Percentiles rank a stretch among this genome's conserved stretches.
Evolutionary conservation across 2,888 invertebrate genomes (phyloP).

Genomic region (Dryadula phaetusa): DNA sequence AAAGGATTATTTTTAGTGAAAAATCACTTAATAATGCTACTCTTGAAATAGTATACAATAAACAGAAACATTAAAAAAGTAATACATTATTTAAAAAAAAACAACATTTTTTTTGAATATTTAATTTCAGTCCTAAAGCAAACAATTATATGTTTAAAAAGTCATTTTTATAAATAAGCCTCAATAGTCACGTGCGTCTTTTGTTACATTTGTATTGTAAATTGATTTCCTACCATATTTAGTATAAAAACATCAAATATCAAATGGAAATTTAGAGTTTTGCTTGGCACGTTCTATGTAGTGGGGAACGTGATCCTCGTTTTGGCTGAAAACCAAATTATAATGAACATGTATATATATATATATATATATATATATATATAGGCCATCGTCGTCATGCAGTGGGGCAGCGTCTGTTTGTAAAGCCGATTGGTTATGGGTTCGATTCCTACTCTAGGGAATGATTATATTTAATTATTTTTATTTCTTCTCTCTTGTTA

Average conservation of each 20-base stretch:
- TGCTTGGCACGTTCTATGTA: constrained; percentile 1
- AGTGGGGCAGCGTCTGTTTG: no score
- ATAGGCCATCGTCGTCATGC: no score
- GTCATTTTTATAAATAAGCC: constrained; percentile 1
- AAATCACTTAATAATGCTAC: no score
- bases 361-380: neutral
- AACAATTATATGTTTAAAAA: neutral
- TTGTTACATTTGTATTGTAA: constrained; percentile 1
- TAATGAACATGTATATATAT: constrained; percentile 3
- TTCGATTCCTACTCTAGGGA: no score
- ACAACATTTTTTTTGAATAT: neutral
- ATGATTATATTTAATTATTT: no score
- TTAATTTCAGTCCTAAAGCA: neutral
- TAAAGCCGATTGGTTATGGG: no score
- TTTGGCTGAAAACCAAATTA: constrained; percentile 14
- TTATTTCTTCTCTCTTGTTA: no score
- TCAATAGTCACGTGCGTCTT: constrained; percentile 19
- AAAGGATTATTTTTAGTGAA: no score
- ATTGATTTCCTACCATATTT: constrained; percentile 12
- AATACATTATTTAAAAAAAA: no score
- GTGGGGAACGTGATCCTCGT: constrained; percentile 9
- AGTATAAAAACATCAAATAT: constrained; percentile 4
- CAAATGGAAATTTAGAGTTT: constrained; percentile 12
- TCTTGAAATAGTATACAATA: no score
- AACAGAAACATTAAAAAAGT: no score